A percentile compares a stretch with the other conserved stretches of the same genome.
Conservation (phyloP, 2,888 invertebrate genomes). For the Phaonia tiefii region DNA sequence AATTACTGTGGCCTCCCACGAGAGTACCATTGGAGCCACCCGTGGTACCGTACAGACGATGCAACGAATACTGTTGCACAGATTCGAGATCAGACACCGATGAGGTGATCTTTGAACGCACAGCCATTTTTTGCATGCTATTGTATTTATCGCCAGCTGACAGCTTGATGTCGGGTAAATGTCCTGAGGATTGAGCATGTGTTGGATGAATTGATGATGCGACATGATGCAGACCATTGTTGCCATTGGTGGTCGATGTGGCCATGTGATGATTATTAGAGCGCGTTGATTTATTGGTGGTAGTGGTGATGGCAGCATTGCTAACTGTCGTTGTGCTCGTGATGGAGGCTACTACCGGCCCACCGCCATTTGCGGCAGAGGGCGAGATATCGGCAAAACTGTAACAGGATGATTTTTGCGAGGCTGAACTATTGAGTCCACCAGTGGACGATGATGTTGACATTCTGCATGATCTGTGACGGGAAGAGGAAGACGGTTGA, state of each 20-base stretch:
- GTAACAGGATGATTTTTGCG: slow-evolving; percentile 78
- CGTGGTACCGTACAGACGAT: slow-evolving; percentile 78
- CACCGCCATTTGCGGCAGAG: slow-evolving; percentile 61
- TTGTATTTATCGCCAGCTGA: slow-evolving; percentile 79
- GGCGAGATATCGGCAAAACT: slow-evolving; percentile 78
- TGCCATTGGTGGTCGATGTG: slow-evolving; percentile 58
- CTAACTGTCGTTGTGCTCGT: slow-evolving; percentile 75
- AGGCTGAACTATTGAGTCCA: slow-evolving; percentile 77
- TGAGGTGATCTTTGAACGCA: slow-evolving; percentile 79
- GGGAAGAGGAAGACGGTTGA: slow-evolving; percentile 82
- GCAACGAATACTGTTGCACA: slow-evolving; percentile 79
- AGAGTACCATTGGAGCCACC: slow-evolving; percentile 70
- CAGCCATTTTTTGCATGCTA: slow-evolving; percentile 79
- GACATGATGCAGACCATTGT: slow-evolving; percentile 45
- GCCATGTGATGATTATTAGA: slow-evolving; percentile 66
- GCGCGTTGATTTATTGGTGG: slow-evolving; percentile 70
- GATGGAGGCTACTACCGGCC: slow-evolving; percentile 68
- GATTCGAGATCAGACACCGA: slow-evolving; percentile 80
- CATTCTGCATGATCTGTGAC: slow-evolving; percentile 78
- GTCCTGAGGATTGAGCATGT: slow-evolving; percentile 77
- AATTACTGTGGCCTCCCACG: slow-evolving; percentile 71
- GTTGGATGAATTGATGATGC: slow-evolving; percentile 65
- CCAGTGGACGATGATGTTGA: slow-evolving; percentile 77
- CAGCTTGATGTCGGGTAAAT: slow-evolving; percentile 80
- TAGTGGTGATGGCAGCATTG: slow-evolving; percentile 77